phyloP scores from a whole-genome alignment of 2,113 vertebrate genomes.

The Tragelaphus strepsiceros region DNA sequence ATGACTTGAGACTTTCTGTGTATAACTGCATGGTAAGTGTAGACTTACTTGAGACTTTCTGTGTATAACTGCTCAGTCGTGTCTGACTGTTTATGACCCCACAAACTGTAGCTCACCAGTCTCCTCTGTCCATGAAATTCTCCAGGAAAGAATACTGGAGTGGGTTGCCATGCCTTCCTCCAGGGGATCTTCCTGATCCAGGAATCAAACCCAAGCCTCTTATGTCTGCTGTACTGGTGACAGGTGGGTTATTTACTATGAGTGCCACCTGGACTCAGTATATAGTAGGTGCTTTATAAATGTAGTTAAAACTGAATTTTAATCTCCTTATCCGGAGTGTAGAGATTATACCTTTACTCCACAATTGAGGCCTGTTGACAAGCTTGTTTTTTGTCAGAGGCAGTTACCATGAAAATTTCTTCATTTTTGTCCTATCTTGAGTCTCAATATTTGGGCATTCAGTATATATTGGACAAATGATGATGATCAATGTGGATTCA shows the following conservation, averaged over 20 bases:
- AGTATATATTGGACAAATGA: background rate
- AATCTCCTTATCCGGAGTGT: background rate
- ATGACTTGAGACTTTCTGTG: background rate
- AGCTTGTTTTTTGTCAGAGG: background rate
- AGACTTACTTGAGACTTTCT: background rate
- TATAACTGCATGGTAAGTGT: background rate
- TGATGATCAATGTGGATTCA: background rate
- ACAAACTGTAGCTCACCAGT: background rate
- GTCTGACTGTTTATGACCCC: accelerated
- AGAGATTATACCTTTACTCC: background rate
- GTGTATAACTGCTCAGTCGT: background rate
- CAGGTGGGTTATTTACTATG: background rate
- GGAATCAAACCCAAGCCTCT: background rate
- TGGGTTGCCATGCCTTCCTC: background rate
- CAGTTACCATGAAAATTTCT: background rate
- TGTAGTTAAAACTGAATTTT: background rate
- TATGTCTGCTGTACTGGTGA: background rate
- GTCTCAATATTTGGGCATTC: background rate
- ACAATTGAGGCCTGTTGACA: background rate
- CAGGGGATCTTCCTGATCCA: background rate
- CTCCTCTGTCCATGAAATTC: background rate
- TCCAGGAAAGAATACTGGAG: background rate
- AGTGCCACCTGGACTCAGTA: background rate
- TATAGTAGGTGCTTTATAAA: background rate
- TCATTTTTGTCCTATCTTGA: background rate